phyloP scores from a whole-genome alignment of 2,888 invertebrate species.

The Coleophora deauratella region DNA sequence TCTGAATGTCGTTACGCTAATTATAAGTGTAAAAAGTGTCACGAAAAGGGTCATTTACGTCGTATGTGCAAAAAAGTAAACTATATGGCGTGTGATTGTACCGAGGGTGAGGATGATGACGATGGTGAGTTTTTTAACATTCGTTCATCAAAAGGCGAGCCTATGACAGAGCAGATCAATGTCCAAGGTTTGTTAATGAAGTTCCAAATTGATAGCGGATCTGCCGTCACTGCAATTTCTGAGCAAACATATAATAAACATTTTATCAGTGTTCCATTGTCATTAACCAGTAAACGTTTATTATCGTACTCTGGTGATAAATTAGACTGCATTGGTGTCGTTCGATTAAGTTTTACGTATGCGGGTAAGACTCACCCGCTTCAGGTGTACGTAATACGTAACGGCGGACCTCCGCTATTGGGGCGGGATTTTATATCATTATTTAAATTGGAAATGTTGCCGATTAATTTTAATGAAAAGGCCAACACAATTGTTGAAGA shows the following conservation, averaged over 20 bases:
- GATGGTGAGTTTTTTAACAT: too few relatives aligned
- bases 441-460: conserved; percentile 8
- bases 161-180: too few relatives aligned
- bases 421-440: conserved; percentile 15
- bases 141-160: too few relatives aligned
- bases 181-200: background rate
- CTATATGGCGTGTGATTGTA: too few relatives aligned
- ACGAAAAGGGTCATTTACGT: too few relatives aligned
- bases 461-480: background rate
- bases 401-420: conserved; percentile 13
- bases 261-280: conserved; percentile 10
- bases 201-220: conserved; percentile 8
- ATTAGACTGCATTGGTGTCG: conserved; percentile 4
- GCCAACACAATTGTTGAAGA: background rate
- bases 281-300: conserved; percentile 5
- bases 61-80: too few relatives aligned
- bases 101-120: too few relatives aligned
- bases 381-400: conserved; percentile 8
- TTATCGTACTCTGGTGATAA: conserved; percentile 7
- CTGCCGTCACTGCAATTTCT: conserved; percentile 4
- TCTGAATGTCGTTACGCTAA: too few relatives aligned
- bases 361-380: conserved; percentile 1
- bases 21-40: too few relatives aligned
- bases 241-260: conserved; percentile 4
- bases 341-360: conserved; percentile 1